These are phyloP conservation scores for Agelaius tricolor DNA, from an alignment of 2,113 vertebrate species.

Conservation along the genomic window DNA sequence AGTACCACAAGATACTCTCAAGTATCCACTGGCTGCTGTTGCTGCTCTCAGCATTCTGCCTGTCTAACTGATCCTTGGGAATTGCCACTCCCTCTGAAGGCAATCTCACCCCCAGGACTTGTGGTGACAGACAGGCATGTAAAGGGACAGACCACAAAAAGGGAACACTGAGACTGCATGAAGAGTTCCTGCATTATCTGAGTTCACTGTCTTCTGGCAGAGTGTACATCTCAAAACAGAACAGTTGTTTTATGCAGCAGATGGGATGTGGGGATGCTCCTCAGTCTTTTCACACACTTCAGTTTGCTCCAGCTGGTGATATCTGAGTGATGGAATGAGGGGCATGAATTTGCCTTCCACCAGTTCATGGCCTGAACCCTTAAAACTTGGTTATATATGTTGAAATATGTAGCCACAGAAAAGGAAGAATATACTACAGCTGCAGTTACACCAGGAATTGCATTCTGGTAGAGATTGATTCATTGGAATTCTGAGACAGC, in stretches of 20 bases:
- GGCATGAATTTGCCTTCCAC: background rate
- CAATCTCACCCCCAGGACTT: background rate
- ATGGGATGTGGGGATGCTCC: background rate
- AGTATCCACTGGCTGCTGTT: background rate
- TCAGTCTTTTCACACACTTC: background rate
- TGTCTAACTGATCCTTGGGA: background rate
- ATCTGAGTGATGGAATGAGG: background rate
- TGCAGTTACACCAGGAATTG: background rate
- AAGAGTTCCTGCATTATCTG: background rate
- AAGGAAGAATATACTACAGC: background rate
- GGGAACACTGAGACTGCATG: background rate
- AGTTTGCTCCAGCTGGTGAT: background rate
- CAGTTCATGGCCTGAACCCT: background rate
- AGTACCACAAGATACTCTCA: background rate
- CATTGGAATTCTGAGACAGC: background rate
- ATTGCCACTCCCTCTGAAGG: background rate
- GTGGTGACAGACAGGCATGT: background rate
- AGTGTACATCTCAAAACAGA: background rate
- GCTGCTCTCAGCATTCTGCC: background rate
- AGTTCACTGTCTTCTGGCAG: background rate
- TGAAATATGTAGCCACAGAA: background rate
- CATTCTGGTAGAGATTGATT: background rate
- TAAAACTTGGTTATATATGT: background rate
- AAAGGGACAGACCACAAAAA: background rate
- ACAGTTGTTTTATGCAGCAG: background rate